Percentiles rank a stretch among this genome's conserved stretches.
Evolutionary conservation across 2,797 vertebrate genomes (phyloP).

Genomic region (Siniperca undulata): DNA sequence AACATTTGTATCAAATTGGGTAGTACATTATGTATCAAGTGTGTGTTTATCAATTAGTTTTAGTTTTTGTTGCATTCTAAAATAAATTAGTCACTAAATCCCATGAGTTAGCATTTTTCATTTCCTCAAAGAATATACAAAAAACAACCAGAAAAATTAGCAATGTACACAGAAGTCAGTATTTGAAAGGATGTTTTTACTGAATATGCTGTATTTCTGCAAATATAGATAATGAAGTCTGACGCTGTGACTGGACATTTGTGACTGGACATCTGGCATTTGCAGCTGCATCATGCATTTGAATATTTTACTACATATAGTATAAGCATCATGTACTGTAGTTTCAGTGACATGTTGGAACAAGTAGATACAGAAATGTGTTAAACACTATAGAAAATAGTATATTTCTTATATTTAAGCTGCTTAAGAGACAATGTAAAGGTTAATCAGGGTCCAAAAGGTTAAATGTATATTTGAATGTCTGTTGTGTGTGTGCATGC

Average conservation of each 20-base stretch:
- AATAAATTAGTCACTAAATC: neutral
- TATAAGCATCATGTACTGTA: neutral
- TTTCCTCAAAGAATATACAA: neutral
- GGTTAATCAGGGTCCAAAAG: neutral
- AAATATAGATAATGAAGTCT: no score
- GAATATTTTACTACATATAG: neutral
- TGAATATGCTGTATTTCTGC: neutral
- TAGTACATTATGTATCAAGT: neutral
- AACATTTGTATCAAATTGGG: neutral
- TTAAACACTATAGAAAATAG: neutral
- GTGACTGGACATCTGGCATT: neutral
- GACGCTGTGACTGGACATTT: no score
- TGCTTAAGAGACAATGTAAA: neutral
- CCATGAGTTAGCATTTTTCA: neutral
- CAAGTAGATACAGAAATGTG: neutral
- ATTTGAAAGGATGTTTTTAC: neutral
- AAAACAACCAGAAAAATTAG: neutral
- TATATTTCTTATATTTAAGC: neutral
- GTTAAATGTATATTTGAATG: constrained; percentile 2
- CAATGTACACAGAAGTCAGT: neutral
- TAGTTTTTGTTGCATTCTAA: no score
- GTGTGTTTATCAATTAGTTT: neutral
- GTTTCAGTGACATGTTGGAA: neutral
- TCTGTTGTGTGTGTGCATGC: neutral
- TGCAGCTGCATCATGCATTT: neutral